phyloP scores from a whole-genome alignment of 2,888 invertebrate species.

The Seira sanloemensis region DNA sequence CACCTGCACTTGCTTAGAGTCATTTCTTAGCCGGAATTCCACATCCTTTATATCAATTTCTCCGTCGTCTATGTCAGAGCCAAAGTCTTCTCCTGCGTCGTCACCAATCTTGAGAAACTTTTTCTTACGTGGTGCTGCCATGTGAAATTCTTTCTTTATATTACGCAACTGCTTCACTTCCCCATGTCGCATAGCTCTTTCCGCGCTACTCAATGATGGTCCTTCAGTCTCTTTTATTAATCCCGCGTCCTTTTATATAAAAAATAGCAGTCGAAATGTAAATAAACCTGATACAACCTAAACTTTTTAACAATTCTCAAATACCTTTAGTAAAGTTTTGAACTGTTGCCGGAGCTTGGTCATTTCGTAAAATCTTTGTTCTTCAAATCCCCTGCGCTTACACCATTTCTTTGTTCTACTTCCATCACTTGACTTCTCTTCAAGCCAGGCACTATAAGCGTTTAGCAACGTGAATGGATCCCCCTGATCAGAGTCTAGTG shows the following conservation, averaged over 20 bases:
- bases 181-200: conserved; percentile 89
- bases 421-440: conserved; percentile 81
- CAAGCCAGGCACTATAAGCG: conserved; percentile 92
- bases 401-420: conserved; percentile 87
- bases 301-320: neutral
- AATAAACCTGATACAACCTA: neutral
- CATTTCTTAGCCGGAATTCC: conserved; percentile 89
- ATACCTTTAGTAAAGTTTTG: conserved; percentile 85
- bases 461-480: conserved; percentile 94
- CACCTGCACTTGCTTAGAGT: conserved; percentile 84
- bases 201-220: conserved; percentile 79
- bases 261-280: neutral
- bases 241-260: conserved; percentile 64
- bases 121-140: conserved; percentile 83
- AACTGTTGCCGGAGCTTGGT: conserved; percentile 95
- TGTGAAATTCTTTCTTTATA: conserved; percentile 84
- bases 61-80: conserved; percentile 77
- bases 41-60: conserved; percentile 87
- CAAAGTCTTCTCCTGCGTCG: conserved; percentile 81
- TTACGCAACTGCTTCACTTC: conserved; percentile 91
- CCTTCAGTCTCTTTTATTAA: conserved; percentile 74
- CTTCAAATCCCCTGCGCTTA: conserved; percentile 91
- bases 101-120: conserved; percentile 83
- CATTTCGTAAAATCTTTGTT: conserved; percentile 97
- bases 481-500: conserved; percentile 94